Percentiles rank a stretch among this genome's conserved stretches.
Conservation (phyloP, 2,113 vertebrate genomes). For the Anguilla rostrata region DNA sequence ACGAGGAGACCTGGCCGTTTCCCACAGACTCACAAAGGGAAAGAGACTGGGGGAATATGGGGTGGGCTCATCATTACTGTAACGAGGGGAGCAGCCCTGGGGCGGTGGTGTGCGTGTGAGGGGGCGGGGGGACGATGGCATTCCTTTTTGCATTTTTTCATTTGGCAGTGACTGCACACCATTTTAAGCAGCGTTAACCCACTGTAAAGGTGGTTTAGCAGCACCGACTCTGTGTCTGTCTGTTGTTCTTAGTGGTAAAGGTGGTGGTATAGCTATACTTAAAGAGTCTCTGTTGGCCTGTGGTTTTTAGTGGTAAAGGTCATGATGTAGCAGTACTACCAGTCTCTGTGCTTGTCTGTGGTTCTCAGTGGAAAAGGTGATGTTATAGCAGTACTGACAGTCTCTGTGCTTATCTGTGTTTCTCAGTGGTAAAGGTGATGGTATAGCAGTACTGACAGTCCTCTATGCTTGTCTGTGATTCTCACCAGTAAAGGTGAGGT, state of each 20-base stretch:
- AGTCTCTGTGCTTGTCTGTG: background rate
- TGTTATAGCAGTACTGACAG: background rate
- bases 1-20: slow-evolving; percentile 40
- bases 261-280: too few relatives aligned
- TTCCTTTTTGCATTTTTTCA: background rate
- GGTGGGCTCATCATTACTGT: slow-evolving; percentile 51
- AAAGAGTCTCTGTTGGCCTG: too few relatives aligned
- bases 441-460: background rate
- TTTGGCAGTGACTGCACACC: background rate
- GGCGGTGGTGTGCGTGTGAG: background rate
- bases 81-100: slow-evolving; percentile 44
- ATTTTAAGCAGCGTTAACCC: background rate
- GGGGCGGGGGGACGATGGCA: background rate
- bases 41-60: slow-evolving; percentile 31
- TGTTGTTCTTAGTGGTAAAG: background rate
- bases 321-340: background rate
- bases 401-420: background rate
- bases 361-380: too few relatives aligned
- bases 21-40: slow-evolving; percentile 49
- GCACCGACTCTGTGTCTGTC: background rate
- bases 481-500: too few relatives aligned
- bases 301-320: too few relatives aligned
- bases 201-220: background rate
- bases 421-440: too few relatives aligned
- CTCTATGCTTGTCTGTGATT: background rate